Evolutionary conservation across 2,113 vertebrate genomes (phyloP).

Genomic region (Pyrgilauda ruficollis): DNA sequence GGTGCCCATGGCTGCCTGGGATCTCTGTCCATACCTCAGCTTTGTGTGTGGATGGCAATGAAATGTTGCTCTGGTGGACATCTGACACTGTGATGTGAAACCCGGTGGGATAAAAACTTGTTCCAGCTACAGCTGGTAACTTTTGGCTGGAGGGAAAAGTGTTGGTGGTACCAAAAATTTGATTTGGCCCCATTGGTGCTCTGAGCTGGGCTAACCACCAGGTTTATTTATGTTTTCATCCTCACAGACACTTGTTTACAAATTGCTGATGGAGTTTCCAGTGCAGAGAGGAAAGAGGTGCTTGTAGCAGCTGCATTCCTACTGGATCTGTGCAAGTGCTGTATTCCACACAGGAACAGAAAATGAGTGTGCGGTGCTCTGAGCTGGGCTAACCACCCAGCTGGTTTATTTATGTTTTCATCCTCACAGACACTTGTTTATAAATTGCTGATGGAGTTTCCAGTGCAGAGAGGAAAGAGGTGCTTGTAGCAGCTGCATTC

Average conservation of each 20-base stretch:
- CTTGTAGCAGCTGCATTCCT: not conserved
- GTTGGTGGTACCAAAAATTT: not conserved
- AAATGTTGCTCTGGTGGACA: not conserved
- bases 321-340: not conserved
- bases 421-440: not conserved
- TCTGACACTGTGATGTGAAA: too few species aligned
- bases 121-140: not conserved
- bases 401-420: not conserved
- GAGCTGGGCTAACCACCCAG: not conserved
- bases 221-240: not conserved
- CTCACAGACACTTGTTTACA: not conserved
- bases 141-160: not conserved
- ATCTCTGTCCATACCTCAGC: not conserved
- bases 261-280: not conserved
- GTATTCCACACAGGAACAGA: not conserved
- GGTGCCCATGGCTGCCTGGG: not conserved
- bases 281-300: not conserved
- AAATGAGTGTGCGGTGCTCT: not conserved
- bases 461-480: not conserved
- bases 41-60: fast-evolving
- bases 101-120: not conserved
- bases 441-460: not conserved
- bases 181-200: not conserved
- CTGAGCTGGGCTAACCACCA: not conserved
- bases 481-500: not conserved